Percentiles rank a stretch among this genome's conserved stretches.
phyloP scores from a whole-genome alignment of 2,888 invertebrate genomes.

The Tricholauxania praeusta region DNA sequence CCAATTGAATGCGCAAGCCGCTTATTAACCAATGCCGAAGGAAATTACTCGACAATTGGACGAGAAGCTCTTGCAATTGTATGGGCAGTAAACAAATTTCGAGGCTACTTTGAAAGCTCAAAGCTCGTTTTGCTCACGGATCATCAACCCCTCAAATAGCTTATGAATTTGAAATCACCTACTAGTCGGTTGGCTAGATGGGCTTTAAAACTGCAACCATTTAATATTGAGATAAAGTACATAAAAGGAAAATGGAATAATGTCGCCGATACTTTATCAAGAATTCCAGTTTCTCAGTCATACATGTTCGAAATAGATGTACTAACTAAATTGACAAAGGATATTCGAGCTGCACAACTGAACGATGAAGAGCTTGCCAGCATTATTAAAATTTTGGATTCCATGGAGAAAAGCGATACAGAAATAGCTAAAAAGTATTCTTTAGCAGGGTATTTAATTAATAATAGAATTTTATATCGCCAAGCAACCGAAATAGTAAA shows the following conservation, averaged over 20 bases:
- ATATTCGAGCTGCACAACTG: too few relatives aligned
- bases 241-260: slow-evolving; percentile 59
- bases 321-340: too few relatives aligned
- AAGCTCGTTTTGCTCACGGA: too few relatives aligned
- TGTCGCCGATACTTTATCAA: slow-evolving; percentile 45
- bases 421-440: not conserved
- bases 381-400: too few relatives aligned
- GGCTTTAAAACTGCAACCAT: slow-evolving; percentile 65
- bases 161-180: too few relatives aligned
- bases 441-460: not conserved
- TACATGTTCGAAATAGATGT: too few relatives aligned
- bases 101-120: too few relatives aligned
- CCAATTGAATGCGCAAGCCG: not conserved
- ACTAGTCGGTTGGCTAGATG: slow-evolving; percentile 68
- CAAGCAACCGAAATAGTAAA: not conserved
- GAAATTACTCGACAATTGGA: slow-evolving; percentile 64
- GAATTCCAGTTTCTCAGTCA: too few relatives aligned
- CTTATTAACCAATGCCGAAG: slow-evolving; percentile 52
- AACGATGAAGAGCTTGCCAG: too few relatives aligned
- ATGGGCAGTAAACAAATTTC: too few relatives aligned
- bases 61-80: too few relatives aligned
- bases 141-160: slow-evolving; percentile 67
- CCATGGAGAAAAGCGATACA: not conserved
- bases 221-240: slow-evolving; percentile 60
- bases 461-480: not conserved